Evolutionary conservation across 2,888 invertebrate species (phyloP).

Genomic region (Spilarctia lutea): DNA sequence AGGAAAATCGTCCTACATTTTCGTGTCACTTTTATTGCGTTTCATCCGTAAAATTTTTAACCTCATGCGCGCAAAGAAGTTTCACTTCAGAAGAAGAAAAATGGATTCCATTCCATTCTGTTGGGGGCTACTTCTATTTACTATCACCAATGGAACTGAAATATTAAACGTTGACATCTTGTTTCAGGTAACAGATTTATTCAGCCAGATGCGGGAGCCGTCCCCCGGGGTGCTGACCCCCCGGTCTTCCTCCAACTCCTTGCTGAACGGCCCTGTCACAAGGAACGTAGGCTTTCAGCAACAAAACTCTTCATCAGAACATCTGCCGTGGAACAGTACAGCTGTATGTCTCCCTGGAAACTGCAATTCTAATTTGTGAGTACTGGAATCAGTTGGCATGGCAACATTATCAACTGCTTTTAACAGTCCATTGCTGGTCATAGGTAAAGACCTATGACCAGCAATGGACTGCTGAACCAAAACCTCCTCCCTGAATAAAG

Average conservation of each 20-base stretch:
- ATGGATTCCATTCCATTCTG: too few species aligned
- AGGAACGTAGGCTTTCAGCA: conserved; percentile 79
- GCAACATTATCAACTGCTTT: too few species aligned
- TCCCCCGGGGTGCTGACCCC: conserved; percentile 74
- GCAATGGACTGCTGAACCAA: too few species aligned
- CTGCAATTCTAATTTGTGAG: conserved; percentile 76
- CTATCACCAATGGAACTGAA: not conserved
- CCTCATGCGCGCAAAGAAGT: too few species aligned
- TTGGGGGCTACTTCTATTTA: too few species aligned
- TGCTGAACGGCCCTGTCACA: conserved; percentile 68
- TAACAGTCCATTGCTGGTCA: too few species aligned
- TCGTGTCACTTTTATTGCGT: too few species aligned
- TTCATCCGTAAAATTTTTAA: too few species aligned
- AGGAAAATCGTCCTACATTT: too few species aligned
- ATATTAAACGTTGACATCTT: conserved; percentile 1
- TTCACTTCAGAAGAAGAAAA: not conserved
- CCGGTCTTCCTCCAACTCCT: conserved; percentile 68
- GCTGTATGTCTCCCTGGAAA: conserved; percentile 72
- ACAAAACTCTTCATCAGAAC: conserved; percentile 81
- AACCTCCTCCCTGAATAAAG: too few species aligned
- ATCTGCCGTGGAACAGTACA: conserved; percentile 75
- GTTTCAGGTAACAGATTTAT: conserved; percentile 90
- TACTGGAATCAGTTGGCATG: conserved; percentile 20
- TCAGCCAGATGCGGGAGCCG: conserved; percentile 91
- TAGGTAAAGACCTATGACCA: too few species aligned